These are phyloP conservation scores for Adelphocoris suturalis DNA, from an alignment of 2,888 invertebrate species.

Conservation along the genomic window DNA sequence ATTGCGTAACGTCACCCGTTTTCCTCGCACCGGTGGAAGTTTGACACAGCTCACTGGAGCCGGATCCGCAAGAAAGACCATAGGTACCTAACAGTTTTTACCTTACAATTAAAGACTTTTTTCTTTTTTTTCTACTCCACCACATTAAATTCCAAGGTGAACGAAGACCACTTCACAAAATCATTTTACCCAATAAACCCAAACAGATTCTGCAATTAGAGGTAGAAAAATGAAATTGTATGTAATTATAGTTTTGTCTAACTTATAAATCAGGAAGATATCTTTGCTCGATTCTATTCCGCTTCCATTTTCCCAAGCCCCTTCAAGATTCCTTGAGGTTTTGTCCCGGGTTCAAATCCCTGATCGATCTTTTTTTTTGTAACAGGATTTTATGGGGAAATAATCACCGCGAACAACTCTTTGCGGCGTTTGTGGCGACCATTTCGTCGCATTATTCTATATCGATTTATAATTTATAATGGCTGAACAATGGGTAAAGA, in stretches of 20 bases:
- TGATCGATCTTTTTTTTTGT: no score
- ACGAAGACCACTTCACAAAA: neutral
- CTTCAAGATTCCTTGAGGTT: no score
- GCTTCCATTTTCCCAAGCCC: no score
- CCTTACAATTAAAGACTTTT: neutral
- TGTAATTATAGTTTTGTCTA: neutral
- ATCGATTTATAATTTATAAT: no score
- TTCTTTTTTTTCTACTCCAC: neutral
- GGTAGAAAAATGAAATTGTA: neutral
- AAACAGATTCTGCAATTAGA: neutral
- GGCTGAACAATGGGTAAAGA: no score
- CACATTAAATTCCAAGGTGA: neutral
- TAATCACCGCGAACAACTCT: no score
- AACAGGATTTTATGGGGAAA: no score
- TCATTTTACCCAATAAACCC: neutral
- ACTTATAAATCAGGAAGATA: no score
- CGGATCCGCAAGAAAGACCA: constrained; percentile 1
- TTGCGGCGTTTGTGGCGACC: no score
- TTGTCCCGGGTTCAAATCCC: no score
- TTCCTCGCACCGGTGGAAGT: constrained; percentile 24
- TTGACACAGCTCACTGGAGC: neutral
- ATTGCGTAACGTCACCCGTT: constrained; percentile 16
- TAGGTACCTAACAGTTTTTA: neutral
- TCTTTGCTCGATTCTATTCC: no score
- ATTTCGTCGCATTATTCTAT: no score